Conservation (phyloP, 2,113 vertebrate species). For the Amia ocellicauda region DNA sequence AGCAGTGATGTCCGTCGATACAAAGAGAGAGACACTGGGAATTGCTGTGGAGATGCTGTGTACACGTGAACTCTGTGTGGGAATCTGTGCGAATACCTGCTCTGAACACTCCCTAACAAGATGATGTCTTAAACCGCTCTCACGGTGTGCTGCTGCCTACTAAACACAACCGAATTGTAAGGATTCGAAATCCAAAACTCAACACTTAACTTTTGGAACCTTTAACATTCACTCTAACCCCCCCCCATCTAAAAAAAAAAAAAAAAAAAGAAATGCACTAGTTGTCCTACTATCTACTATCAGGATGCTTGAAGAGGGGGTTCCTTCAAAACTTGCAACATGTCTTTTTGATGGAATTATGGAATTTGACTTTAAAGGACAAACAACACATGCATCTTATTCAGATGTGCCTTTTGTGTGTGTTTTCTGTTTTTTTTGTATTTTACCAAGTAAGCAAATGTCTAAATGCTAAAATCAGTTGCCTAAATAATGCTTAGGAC, state of each 20-base stretch:
- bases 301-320: slow-evolving; percentile 44
- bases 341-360: slow-evolving; percentile 5
- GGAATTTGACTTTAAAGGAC: slow-evolving; percentile 39
- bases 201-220: slow-evolving; percentile 30
- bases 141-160: slow-evolving; percentile 32
- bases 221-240: slow-evolving; percentile 9
- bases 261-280: slow-evolving; percentile 31
- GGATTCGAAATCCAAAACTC: slow-evolving; percentile 26
- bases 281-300: slow-evolving; percentile 39
- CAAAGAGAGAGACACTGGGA: slow-evolving; percentile 6
- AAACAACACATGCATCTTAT: slow-evolving; percentile 66
- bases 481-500: slow-evolving; percentile 80
- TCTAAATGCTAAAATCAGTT: slow-evolving; percentile 75
- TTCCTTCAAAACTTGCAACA: slow-evolving; percentile 39
- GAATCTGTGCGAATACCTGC: background rate
- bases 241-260: background rate
- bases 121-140: slow-evolving; percentile 55
- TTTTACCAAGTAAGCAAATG: slow-evolving; percentile 63
- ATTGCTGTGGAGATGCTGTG: background rate
- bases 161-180: slow-evolving; percentile 45
- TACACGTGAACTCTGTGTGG: slow-evolving; percentile 16
- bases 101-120: slow-evolving; percentile 34
- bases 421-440: slow-evolving; percentile 69
- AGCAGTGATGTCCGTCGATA: slow-evolving; percentile 57
- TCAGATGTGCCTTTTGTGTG: slow-evolving; percentile 92